Evolutionary conservation across 2,888 invertebrate species (phyloP).

Genomic region (Orthosia incerta): DNA sequence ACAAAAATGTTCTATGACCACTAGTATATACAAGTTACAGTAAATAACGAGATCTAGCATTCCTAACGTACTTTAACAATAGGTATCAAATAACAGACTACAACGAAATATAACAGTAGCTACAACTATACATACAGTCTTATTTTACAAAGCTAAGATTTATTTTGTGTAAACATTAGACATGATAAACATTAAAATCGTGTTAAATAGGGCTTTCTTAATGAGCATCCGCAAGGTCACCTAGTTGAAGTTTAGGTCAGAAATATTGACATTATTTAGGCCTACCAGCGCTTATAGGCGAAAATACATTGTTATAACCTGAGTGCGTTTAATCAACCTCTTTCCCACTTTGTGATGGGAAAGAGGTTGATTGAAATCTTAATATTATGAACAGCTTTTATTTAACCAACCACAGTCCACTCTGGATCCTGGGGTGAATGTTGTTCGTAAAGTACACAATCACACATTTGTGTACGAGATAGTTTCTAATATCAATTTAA

Average conservation of each 20-base stretch:
- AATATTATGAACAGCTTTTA: not conserved
- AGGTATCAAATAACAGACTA: slow-evolving; percentile 73
- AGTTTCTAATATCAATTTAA: slow-evolving; percentile 8
- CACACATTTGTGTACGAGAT: not conserved
- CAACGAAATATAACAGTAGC: slow-evolving; percentile 72
- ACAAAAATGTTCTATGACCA: slow-evolving; percentile 62
- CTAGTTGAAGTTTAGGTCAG: not conserved
- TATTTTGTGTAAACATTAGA: slow-evolving; percentile 69
- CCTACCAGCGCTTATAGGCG: not conserved
- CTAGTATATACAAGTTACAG: slow-evolving; percentile 73
- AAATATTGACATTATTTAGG: slow-evolving; percentile 7
- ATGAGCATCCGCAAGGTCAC: slow-evolving; percentile 17
- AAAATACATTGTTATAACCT: not conserved
- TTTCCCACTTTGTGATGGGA: no score
- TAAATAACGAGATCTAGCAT: slow-evolving; percentile 89
- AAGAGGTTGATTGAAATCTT: not conserved
- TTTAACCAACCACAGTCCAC: not conserved
- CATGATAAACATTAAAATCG: slow-evolving; percentile 59
- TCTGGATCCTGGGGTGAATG: not conserved
- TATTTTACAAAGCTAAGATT: slow-evolving; percentile 81
- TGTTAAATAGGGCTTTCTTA: slow-evolving; percentile 6
- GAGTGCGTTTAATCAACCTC: not conserved
- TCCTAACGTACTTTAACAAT: slow-evolving; percentile 81
- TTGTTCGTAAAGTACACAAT: slow-evolving; percentile 3
- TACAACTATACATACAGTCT: slow-evolving; percentile 84